Evolutionary conservation across 1,140 invertebrate genomes (phyloP).

Genomic region (Rhopalosiphum padi): DNA sequence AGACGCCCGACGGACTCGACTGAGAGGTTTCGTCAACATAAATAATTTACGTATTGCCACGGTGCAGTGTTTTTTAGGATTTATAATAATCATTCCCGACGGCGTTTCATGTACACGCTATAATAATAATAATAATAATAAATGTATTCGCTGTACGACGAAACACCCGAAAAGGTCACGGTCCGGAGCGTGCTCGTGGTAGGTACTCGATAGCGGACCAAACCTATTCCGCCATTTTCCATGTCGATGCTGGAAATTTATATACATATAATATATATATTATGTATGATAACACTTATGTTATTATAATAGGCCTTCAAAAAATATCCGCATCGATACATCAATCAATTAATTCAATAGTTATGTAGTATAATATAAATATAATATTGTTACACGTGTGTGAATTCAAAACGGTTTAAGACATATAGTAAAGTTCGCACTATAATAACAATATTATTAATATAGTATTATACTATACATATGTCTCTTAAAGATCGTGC

Average conservation of each 20-base stretch:
- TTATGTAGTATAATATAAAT: too few species aligned
- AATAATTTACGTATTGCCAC: neutral
- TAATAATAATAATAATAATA: neutral
- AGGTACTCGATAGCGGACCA: neutral
- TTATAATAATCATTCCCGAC: slow-evolving; percentile 27
- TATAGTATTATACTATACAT: neutral
- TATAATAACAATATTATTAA: neutral
- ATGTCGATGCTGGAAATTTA: neutral
- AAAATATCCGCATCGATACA: neutral
- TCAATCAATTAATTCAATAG: neutral
- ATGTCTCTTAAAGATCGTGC: too few species aligned
- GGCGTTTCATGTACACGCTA: neutral
- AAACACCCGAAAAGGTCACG: slow-evolving; percentile 1
- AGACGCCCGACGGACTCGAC: neutral
- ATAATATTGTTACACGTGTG: neutral
- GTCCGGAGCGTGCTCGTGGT: neutral
- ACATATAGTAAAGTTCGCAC: neutral
- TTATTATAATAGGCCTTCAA: neutral
- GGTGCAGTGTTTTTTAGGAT: neutral
- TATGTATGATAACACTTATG: neutral
- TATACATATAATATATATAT: neutral
- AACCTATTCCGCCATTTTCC: neutral
- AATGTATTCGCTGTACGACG: neutral
- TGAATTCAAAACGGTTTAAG: neutral
- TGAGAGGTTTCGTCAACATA: neutral